Evolutionary conservation across 2,113 vertebrate genomes (phyloP).

Genomic region (Polypterus bichir): DNA sequence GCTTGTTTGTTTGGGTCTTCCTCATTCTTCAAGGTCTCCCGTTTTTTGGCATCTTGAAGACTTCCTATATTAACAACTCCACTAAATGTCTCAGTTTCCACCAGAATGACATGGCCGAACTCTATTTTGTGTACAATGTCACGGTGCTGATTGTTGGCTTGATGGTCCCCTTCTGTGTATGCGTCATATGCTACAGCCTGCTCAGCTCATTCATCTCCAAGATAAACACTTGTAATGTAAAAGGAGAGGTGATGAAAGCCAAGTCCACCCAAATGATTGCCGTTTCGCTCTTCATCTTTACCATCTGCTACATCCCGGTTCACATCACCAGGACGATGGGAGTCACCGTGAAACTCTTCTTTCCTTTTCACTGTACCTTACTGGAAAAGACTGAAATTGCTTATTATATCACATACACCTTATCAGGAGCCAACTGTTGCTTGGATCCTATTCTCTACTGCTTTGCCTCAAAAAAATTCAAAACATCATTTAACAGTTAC

Average conservation of each 20-base stretch:
- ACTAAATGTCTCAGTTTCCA: slow-evolving; percentile 42
- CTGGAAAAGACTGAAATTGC: slow-evolving; percentile 19
- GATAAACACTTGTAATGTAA: slow-evolving; percentile 27
- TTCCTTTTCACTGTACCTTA: background rate
- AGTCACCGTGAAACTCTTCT: slow-evolving; percentile 25
- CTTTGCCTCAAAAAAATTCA: slow-evolving; percentile 28
- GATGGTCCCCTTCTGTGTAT: slow-evolving; percentile 36
- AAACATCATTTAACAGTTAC: slow-evolving; percentile 18
- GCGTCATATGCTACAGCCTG: slow-evolving; percentile 32
- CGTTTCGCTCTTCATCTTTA: slow-evolving; percentile 40
- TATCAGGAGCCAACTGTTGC: slow-evolving; percentile 34
- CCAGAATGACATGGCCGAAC: slow-evolving; percentile 20
- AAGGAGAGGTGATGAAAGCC: slow-evolving; percentile 36
- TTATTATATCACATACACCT: slow-evolving; percentile 27
- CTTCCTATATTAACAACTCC: slow-evolving; percentile 21
- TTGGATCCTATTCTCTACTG: slow-evolving; percentile 30
- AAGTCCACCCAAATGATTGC: slow-evolving; percentile 40
- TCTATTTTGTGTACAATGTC: slow-evolving; percentile 37
- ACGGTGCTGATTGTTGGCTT: slow-evolving; percentile 30
- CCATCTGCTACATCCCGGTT: slow-evolving; percentile 42
- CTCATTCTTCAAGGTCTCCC: slow-evolving; percentile 30
- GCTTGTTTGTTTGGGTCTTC: slow-evolving; percentile 33
- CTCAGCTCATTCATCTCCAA: slow-evolving; percentile 32
- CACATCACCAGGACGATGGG: slow-evolving; percentile 33
- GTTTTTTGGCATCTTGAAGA: slow-evolving; percentile 30